Conservation (phyloP, 37 sponge, comb jelly and placozoan genomes). For the Eunapius fragilis region DNA sequence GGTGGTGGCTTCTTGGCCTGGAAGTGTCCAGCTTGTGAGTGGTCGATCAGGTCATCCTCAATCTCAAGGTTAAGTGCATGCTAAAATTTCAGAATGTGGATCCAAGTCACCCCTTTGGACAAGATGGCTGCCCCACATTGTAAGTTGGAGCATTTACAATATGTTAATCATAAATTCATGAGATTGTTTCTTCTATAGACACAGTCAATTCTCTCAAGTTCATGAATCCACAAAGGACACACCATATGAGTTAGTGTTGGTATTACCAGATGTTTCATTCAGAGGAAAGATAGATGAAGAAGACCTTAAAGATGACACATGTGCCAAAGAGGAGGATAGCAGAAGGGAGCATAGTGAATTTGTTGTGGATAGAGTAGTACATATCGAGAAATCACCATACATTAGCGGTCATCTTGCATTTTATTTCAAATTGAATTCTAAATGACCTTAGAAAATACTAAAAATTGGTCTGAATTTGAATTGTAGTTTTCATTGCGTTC, state of each 20-base stretch:
- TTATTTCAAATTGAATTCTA: too few relatives aligned
- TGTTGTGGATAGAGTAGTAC: too few relatives aligned
- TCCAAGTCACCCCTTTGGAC: conserved; percentile 17
- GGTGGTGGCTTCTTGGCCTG: conserved; percentile 3
- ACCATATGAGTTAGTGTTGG: conserved; percentile 51
- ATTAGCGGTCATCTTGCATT: too few relatives aligned
- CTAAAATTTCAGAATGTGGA: conserved; percentile 12
- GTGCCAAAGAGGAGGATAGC: neutral
- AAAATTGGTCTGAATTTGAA: too few relatives aligned
- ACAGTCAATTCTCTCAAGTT: conserved; percentile 43
- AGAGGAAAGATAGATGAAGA: conserved; percentile 34
- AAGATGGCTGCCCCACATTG: conserved; percentile 41
- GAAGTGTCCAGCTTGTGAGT: conserved; percentile 38
- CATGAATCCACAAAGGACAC: conserved; percentile 46
- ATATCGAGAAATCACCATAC: too few relatives aligned
- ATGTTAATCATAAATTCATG: too few relatives aligned
- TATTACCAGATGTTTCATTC: neutral
- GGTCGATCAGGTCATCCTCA: conserved; percentile 45
- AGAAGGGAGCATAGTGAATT: too few relatives aligned
- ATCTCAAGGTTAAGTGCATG: conserved; percentile 24
- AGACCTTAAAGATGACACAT: conserved; percentile 27
- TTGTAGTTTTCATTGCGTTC: too few relatives aligned
- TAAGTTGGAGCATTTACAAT: conserved; percentile 2
- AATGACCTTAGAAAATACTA: too few relatives aligned
- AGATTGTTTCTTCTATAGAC: conserved; percentile 18